Percentiles rank a stretch among this genome's conserved stretches.
phyloP scores from a whole-genome alignment of 2,113 vertebrate species.

The Panthera leo region DNA sequence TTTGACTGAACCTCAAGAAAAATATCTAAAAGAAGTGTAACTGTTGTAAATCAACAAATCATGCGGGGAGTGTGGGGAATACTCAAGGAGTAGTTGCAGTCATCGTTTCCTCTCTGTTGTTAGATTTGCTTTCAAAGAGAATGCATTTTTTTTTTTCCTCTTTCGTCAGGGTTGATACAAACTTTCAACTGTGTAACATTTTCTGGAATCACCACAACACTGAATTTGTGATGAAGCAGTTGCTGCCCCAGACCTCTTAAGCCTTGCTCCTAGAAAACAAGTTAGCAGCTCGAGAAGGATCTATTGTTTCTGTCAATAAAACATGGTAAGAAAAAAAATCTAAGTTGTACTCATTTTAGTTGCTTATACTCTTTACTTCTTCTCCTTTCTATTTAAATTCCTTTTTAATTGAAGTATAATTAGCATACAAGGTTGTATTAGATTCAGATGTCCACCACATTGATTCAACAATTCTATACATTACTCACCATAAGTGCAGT shows the following conservation, averaged over 20 bases:
- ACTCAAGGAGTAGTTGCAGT: background rate
- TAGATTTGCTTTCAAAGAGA: background rate
- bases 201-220: background rate
- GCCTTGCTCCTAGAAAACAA: background rate
- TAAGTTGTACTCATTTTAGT: background rate
- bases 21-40: background rate
- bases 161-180: background rate
- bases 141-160: background rate
- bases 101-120: background rate
- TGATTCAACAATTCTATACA: background rate
- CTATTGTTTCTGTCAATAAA: background rate
- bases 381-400: background rate
- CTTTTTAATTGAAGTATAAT: background rate
- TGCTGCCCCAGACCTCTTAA: background rate
- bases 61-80: accelerated
- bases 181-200: background rate
- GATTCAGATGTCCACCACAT: background rate
- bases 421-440: background rate
- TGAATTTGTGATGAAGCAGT: background rate
- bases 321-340: background rate
- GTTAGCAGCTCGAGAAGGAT: background rate
- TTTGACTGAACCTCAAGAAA: background rate
- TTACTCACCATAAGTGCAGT: background rate
- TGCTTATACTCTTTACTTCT: background rate
- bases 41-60: background rate